Conservation (phyloP, 2,888 invertebrate genomes). For the Athalia circularis region DNA sequence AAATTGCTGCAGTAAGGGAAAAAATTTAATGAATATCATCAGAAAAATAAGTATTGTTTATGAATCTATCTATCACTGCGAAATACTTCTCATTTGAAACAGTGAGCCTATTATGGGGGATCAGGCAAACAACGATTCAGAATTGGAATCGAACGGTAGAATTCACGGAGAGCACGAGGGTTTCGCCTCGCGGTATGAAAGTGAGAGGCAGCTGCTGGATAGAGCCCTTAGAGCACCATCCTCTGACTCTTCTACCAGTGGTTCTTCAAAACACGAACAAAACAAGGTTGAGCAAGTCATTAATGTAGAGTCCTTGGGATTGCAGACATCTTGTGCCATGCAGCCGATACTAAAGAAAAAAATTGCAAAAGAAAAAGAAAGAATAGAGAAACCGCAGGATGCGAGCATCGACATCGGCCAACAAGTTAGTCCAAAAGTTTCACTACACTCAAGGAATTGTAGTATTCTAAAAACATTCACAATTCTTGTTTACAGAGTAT, state of each 20-base stretch:
- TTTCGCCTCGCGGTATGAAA: constrained; percentile 68
- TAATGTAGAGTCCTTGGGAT: background rate
- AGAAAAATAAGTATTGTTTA: background rate
- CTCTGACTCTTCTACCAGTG: constrained; percentile 49
- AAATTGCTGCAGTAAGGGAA: constrained; percentile 77
- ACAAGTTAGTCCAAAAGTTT: background rate
- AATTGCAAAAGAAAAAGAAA: constrained; percentile 50
- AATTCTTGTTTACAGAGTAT: constrained; percentile 6
- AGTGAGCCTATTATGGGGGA: constrained; percentile 61
- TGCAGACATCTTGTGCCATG: background rate
- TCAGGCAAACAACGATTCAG: constrained; percentile 58
- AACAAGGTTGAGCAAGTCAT: constrained; percentile 2
- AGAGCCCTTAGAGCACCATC: constrained; percentile 64
- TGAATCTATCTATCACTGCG: background rate
- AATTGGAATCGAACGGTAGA: constrained; percentile 61
- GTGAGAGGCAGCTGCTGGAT: constrained; percentile 69
- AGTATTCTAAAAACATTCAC: no score
- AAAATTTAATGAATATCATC: background rate
- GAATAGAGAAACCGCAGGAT: constrained; percentile 63
- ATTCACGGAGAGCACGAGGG: constrained; percentile 67
- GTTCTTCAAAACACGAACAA: constrained; percentile 46
- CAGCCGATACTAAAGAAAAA: constrained; percentile 41
- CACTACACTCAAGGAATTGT: no score
- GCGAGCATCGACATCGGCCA: constrained; percentile 63
- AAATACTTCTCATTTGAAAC: background rate